These are phyloP conservation scores for Polymixis flavicincta DNA, from an alignment of 2,888 invertebrate species.

Conservation along the genomic window DNA sequence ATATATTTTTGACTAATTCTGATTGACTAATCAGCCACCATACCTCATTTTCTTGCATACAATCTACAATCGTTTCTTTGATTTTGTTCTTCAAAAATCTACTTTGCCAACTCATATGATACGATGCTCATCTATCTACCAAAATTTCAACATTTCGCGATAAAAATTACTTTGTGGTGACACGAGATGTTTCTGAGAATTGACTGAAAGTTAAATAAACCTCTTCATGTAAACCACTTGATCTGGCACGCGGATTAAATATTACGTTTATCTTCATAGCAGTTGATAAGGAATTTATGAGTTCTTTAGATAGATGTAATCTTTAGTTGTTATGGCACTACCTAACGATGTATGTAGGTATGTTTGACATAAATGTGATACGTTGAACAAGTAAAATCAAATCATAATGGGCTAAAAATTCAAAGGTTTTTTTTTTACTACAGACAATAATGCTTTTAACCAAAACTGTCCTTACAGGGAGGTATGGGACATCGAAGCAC, in stretches of 20 bases:
- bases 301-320: constrained; percentile 56
- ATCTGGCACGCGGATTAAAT: constrained; percentile 51
- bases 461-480: background rate
- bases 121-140: background rate
- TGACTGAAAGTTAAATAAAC: constrained; percentile 40
- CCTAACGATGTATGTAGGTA: background rate
- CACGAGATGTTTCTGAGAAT: constrained; percentile 24
- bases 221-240: constrained; percentile 42
- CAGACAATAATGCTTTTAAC: background rate
- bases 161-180: constrained; percentile 27
- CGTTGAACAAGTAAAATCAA: background rate
- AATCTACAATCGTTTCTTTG: background rate
- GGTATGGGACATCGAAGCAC: no score
- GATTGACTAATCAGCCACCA: background rate
- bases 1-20: no score
- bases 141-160: constrained; percentile 34
- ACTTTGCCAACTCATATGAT: background rate
- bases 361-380: constrained; percentile 19
- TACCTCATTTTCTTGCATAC: background rate
- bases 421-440: background rate
- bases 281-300: constrained; percentile 59
- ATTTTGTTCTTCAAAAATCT: background rate
- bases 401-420: background rate
- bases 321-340: constrained; percentile 33
- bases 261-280: constrained; percentile 42